Evolutionary conservation across 2,888 invertebrate genomes (phyloP).

Genomic region (Apoda limacodes): DNA sequence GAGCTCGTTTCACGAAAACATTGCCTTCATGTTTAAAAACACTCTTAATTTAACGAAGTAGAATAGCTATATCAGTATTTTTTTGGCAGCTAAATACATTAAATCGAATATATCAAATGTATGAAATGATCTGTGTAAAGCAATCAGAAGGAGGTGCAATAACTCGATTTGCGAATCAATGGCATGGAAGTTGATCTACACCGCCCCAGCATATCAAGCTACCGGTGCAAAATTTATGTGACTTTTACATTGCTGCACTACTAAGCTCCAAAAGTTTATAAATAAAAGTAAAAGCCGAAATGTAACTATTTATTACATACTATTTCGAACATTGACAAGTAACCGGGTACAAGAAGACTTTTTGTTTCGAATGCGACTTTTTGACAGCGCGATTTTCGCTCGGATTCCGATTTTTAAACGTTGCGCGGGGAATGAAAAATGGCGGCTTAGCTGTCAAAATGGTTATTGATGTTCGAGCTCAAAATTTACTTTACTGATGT

Average conservation of each 20-base stretch:
- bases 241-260: constrained; percentile 49
- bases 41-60: too few species aligned
- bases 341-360: constrained; percentile 38
- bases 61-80: too few species aligned
- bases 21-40: constrained; percentile 36
- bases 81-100: too few species aligned
- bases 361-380: constrained; percentile 47
- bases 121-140: constrained; percentile 59
- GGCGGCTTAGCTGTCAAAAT: constrained; percentile 57
- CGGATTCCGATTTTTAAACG: constrained; percentile 41
- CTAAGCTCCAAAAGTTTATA: constrained; percentile 8
- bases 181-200: constrained; percentile 62
- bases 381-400: constrained; percentile 42
- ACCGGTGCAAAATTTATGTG: too few species aligned
- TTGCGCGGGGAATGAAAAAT: constrained; percentile 51
- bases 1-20: constrained; percentile 30
- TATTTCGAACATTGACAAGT: constrained; percentile 29
- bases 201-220: constrained; percentile 28
- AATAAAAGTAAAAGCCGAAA: constrained; percentile 41
- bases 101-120: too few species aligned
- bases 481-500: constrained; percentile 52
- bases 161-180: constrained; percentile 65
- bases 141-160: constrained; percentile 59
- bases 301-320: constrained; percentile 50
- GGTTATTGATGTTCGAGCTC: constrained; percentile 56